Percentiles rank a stretch among this genome's conserved stretches.
Evolutionary conservation across 2,888 invertebrate species (phyloP).

Genomic region (Idaea dimidiata): DNA sequence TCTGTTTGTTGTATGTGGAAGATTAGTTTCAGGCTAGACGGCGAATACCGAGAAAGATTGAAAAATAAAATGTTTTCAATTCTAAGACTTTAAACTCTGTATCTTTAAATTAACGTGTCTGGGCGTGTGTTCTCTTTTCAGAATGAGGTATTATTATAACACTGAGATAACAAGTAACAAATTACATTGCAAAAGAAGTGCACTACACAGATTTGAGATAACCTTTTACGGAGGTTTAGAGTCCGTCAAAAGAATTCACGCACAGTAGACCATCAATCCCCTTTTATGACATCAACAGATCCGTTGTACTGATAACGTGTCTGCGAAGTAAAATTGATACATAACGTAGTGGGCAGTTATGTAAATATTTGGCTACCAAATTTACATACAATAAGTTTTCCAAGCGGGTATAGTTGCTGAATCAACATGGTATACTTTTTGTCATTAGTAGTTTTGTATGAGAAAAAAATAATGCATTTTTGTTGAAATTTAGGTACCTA

Average conservation of each 20-base stretch:
- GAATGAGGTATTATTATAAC: not conserved
- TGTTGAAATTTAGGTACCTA: not conserved
- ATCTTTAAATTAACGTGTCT: too few species aligned
- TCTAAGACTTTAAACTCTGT: too few species aligned
- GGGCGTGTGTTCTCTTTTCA: too few species aligned
- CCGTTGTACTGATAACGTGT: slow-evolving; percentile 14
- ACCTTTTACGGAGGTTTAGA: not conserved
- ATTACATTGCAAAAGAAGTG: not conserved
- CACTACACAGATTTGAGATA: not conserved
- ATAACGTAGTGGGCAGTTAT: slow-evolving; percentile 14
- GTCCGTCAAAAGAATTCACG: slow-evolving; percentile 12
- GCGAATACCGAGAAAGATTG: too few species aligned
- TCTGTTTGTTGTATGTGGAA: too few species aligned
- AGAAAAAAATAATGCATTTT: not conserved
- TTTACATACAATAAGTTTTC: slow-evolving; percentile 21
- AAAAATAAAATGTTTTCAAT: too few species aligned
- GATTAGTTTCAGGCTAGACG: too few species aligned
- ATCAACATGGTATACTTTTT: not conserved
- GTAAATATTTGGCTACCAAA: slow-evolving; percentile 19
- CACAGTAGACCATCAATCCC: slow-evolving; percentile 12
- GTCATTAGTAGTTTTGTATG: not conserved
- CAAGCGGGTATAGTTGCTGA: not conserved
- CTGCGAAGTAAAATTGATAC: slow-evolving; percentile 14
- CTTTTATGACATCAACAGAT: slow-evolving; percentile 15
- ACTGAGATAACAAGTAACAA: not conserved